phyloP scores from a whole-genome alignment of 2,888 invertebrate species.

The Atrina japonica region DNA sequence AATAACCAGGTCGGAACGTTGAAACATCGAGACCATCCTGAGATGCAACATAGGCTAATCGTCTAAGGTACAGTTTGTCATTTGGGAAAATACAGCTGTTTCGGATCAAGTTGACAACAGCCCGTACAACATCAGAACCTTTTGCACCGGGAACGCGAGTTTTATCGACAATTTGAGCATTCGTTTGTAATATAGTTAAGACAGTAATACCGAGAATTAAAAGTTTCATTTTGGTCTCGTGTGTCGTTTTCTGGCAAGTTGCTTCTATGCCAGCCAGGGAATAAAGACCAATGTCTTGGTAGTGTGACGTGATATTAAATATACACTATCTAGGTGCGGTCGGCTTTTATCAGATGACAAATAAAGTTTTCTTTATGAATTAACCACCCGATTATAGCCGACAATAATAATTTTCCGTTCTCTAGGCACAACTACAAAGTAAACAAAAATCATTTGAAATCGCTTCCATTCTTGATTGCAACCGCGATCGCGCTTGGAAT shows the following conservation, averaged over 20 bases:
- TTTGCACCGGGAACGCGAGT: constrained; percentile 45
- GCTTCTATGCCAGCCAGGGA: too few species aligned
- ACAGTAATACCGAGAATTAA: constrained; percentile 1
- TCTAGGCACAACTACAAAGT: constrained; percentile 25
- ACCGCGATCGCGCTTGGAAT: too few species aligned
- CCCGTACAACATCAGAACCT: constrained; percentile 58
- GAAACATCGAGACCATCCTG: constrained; percentile 55
- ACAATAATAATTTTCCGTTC: constrained; percentile 25
- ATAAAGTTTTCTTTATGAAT: too few species aligned
- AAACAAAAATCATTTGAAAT: constrained; percentile 11
- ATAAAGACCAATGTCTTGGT: too few species aligned
- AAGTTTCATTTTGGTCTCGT: background rate
- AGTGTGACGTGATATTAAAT: too few species aligned
- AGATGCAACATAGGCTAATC: constrained; percentile 68
- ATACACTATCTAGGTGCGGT: too few species aligned
- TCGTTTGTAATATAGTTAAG: constrained; percentile 7
- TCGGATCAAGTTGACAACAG: constrained; percentile 50
- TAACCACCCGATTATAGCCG: too few species aligned
- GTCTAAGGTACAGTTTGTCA: constrained; percentile 62
- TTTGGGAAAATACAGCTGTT: constrained; percentile 62
- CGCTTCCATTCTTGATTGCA: constrained; percentile 8
- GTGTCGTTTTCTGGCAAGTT: too few species aligned
- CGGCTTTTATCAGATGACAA: constrained; percentile 18
- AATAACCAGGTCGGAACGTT: constrained; percentile 56
- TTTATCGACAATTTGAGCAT: constrained; percentile 43